Percentiles rank a stretch among this genome's conserved stretches.
phyloP scores from a whole-genome alignment of 2,797 vertebrate genomes.

The Mastacembelus armatus region DNA sequence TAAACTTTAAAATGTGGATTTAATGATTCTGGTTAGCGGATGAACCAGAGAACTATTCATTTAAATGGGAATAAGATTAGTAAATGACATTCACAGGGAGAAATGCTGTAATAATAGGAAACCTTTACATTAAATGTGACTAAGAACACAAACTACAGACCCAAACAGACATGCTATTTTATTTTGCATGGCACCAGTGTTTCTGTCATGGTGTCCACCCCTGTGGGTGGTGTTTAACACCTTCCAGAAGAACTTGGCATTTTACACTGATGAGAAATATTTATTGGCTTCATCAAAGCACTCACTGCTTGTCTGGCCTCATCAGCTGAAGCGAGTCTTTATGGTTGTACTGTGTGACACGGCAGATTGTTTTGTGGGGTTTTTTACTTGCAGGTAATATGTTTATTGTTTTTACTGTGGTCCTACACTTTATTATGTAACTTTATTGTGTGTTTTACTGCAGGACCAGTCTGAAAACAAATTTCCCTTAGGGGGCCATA shows the following conservation, averaged over 20 bases:
- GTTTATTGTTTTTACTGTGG: constrained; percentile 56
- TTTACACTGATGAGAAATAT: constrained; percentile 25
- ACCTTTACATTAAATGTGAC: neutral
- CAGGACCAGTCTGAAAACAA: constrained; percentile 55
- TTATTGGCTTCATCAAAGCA: constrained; percentile 21
- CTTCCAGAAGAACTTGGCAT: constrained; percentile 16
- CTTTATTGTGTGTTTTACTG: constrained; percentile 65
- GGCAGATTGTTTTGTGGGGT: constrained; percentile 27
- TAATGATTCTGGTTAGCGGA: neutral
- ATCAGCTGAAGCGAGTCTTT: constrained; percentile 38
- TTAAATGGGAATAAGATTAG: neutral
- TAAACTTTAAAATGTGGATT: constrained; percentile 3
- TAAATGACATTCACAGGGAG: neutral
- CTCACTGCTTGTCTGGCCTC: constrained; percentile 13
- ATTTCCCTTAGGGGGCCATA: constrained; percentile 57
- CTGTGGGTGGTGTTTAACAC: neutral
- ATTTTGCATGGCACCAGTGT: neutral
- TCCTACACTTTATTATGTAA: constrained; percentile 49
- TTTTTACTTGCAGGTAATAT: constrained; percentile 53
- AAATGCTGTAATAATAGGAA: neutral
- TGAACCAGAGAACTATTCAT: neutral
- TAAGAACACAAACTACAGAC: neutral
- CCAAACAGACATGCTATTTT: neutral
- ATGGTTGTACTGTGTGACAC: constrained; percentile 10
- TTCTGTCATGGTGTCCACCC: neutral